These are phyloP conservation scores for Sparidentex hasta DNA, from an alignment of 2,797 vertebrate genomes.

Conservation along the genomic window DNA sequence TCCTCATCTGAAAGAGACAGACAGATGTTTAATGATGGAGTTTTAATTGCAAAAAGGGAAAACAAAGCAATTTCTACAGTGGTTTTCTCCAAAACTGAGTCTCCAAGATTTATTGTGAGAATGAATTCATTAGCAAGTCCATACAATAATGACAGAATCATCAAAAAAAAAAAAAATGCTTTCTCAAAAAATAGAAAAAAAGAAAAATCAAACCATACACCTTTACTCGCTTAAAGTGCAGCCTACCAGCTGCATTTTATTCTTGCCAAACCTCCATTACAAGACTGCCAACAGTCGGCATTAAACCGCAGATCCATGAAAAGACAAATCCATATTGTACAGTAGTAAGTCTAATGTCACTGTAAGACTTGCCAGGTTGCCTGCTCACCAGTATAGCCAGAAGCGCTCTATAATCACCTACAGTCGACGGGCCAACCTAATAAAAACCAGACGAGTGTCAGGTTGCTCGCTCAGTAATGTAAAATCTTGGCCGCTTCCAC, in stretches of 20 bases:
- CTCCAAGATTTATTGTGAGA: neutral
- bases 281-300: conserved; percentile 19
- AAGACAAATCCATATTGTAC: conserved; percentile 48
- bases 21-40: conserved; percentile 1
- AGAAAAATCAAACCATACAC: neutral
- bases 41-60: neutral
- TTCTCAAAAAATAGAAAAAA: neutral
- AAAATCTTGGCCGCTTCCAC: conserved; percentile 10
- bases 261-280: conserved; percentile 34
- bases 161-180: neutral
- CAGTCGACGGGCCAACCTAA: conserved; percentile 45
- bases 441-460: conserved; percentile 48
- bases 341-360: conserved; percentile 34
- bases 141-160: no score
- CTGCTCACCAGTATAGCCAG: conserved; percentile 34
- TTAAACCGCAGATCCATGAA: conserved; percentile 42
- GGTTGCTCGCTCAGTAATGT: conserved; percentile 32
- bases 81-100: neutral
- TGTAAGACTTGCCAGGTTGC: conserved; percentile 31
- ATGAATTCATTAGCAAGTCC: neutral
- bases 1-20: neutral
- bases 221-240: conserved; percentile 14
- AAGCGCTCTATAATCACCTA: conserved; percentile 43
- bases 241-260: neutral
- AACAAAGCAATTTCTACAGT: neutral